Evolutionary conservation across 1,140 invertebrate genomes (phyloP).

Genomic region (Anastrepha obliqua): DNA sequence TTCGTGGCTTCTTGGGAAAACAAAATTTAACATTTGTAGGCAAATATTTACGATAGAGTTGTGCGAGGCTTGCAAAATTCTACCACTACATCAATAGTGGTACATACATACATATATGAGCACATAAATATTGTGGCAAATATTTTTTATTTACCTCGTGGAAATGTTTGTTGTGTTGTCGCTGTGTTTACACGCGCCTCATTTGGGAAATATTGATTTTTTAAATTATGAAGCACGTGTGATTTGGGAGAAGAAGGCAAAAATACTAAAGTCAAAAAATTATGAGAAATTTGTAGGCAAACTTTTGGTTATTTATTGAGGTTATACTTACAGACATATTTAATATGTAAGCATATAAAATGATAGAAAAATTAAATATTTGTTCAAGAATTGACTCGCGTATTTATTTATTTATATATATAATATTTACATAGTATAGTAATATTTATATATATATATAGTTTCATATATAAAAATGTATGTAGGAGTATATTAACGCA

Average conservation of each 20-base stretch:
- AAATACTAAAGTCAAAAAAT: not conserved
- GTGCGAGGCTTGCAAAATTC: too few species aligned
- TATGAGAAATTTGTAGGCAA: not conserved
- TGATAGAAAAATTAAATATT: not conserved
- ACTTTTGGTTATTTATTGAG: not conserved
- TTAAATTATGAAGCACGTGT: conserved; percentile 13
- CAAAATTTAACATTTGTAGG: too few species aligned
- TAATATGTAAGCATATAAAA: not conserved
- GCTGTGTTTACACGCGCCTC: not conserved
- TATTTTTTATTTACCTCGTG: too few species aligned
- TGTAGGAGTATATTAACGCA: not conserved
- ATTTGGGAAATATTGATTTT: conserved; percentile 19
- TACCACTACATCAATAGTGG: too few species aligned
- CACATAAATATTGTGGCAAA: too few species aligned
- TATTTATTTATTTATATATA: not conserved
- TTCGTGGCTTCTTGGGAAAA: too few species aligned
- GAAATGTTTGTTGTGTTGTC: not conserved
- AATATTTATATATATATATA: conserved; percentile 3
- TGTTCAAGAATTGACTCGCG: not conserved
- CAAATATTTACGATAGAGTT: too few species aligned
- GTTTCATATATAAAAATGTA: too few species aligned
- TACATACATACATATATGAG: too few species aligned
- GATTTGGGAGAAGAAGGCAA: not conserved
- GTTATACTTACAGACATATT: not conserved
- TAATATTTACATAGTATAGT: not conserved